Evolutionary conservation across 2,113 vertebrate genomes (phyloP).

Genomic region (Ardeotis arabs): DNA sequence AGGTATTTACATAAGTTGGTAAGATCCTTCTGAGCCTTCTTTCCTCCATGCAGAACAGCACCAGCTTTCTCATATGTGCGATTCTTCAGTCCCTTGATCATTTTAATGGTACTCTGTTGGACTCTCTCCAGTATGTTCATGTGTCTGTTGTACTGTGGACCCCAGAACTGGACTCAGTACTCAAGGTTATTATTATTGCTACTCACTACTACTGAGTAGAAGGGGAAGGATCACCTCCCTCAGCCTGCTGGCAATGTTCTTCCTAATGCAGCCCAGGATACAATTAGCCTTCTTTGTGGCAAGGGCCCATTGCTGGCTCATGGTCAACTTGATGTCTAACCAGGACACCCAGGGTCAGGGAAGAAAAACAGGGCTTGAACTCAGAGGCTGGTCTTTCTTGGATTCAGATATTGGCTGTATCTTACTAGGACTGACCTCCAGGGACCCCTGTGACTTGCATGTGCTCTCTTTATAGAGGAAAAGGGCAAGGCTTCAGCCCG

Average conservation of each 20-base stretch:
- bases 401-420: background rate
- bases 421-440: background rate
- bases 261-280: background rate
- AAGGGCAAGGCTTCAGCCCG: background rate
- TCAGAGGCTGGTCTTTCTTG: background rate
- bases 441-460: background rate
- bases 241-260: background rate
- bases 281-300: background rate
- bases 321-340: accelerated
- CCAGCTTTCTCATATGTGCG: background rate
- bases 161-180: background rate
- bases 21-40: background rate
- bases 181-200: too few species aligned
- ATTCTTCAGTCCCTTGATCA: background rate
- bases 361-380: background rate
- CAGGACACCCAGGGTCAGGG: background rate
- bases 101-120: too few species aligned
- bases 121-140: background rate
- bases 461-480: background rate
- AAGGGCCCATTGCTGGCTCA: background rate
- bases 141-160: background rate
- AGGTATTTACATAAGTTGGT: background rate
- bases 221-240: background rate
- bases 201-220: background rate
- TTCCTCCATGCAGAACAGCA: background rate